Conservation (phyloP, 2,888 invertebrate species). For the Crepidodera aurea region DNA sequence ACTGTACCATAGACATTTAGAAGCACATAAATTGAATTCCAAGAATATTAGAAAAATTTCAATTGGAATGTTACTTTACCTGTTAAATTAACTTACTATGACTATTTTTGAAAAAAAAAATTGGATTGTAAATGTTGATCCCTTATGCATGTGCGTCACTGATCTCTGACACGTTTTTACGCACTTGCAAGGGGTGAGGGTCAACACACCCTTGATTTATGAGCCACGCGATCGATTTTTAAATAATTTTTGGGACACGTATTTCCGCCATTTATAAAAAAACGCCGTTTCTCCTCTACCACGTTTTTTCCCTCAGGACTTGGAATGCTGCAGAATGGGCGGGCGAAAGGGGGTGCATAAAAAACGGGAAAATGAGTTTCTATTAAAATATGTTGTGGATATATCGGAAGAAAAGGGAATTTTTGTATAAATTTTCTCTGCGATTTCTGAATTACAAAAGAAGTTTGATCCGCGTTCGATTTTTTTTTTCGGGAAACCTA, state of each 20-base stretch:
- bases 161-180: constrained; percentile 28
- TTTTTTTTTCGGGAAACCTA: too few relatives aligned
- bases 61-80: too few relatives aligned
- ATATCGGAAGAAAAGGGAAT: not conserved
- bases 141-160: constrained; percentile 18
- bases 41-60: too few relatives aligned
- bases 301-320: constrained; percentile 23
- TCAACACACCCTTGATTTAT: constrained; percentile 40
- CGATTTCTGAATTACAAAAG: too few relatives aligned
- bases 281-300: constrained; percentile 13
- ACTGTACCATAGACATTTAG: too few relatives aligned
- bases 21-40: too few relatives aligned
- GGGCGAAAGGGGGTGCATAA: constrained; percentile 10
- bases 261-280: constrained; percentile 38
- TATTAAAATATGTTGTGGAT: constrained; percentile 7
- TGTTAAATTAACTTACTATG: too few relatives aligned
- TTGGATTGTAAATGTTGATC: too few relatives aligned
- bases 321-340: constrained; percentile 6
- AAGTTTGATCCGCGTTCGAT: too few relatives aligned
- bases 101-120: too few relatives aligned
- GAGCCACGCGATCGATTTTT: constrained; percentile 38
- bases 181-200: constrained; percentile 36
- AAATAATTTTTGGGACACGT: constrained; percentile 42
- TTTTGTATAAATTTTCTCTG: too few relatives aligned
- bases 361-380: constrained; percentile 13